These are phyloP conservation scores for Ichneumon xanthorius DNA, from an alignment of 2,888 invertebrate genomes.

Conservation along the genomic window DNA sequence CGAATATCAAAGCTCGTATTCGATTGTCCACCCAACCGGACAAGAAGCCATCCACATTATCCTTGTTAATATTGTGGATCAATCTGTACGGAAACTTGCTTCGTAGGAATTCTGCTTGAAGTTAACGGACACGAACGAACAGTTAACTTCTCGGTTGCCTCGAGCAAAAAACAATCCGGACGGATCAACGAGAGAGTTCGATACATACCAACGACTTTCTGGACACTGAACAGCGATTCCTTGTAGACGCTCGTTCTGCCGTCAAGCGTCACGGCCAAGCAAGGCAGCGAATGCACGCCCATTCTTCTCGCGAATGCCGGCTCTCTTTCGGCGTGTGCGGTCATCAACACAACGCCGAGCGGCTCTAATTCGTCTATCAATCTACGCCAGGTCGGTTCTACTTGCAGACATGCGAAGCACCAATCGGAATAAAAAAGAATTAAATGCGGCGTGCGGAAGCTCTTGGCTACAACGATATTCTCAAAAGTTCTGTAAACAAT, in stretches of 20 bases:
- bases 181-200: background rate
- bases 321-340: conserved; percentile 94
- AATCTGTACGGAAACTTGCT: conserved; percentile 94
- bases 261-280: conserved; percentile 92
- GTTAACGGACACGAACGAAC: conserved; percentile 32
- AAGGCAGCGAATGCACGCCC: conserved; percentile 93
- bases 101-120: conserved; percentile 91
- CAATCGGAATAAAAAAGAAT: conserved; percentile 97
- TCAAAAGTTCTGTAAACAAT: conserved; percentile 91
- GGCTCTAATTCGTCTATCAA: conserved; percentile 95
- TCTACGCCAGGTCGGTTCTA: conserved; percentile 94
- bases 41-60: conserved; percentile 91
- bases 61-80: conserved; percentile 89
- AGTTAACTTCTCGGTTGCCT: conserved; percentile 7
- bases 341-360: conserved; percentile 92
- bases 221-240: conserved; percentile 92
- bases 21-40: conserved; percentile 96
- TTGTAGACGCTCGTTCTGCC: conserved; percentile 94
- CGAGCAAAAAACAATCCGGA: conserved; percentile 6
- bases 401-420: conserved; percentile 96
- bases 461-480: conserved; percentile 94
- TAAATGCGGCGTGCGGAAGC: conserved; percentile 92
- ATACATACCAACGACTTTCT: conserved; percentile 91
- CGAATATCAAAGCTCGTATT: conserved; percentile 95
- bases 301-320: conserved; percentile 91